A percentile compares a stretch with the other conserved stretches of the same genome.
Evolutionary conservation across 2,113 vertebrate species (phyloP).

Genomic region (Leptobrachium ailaonicum): DNA sequence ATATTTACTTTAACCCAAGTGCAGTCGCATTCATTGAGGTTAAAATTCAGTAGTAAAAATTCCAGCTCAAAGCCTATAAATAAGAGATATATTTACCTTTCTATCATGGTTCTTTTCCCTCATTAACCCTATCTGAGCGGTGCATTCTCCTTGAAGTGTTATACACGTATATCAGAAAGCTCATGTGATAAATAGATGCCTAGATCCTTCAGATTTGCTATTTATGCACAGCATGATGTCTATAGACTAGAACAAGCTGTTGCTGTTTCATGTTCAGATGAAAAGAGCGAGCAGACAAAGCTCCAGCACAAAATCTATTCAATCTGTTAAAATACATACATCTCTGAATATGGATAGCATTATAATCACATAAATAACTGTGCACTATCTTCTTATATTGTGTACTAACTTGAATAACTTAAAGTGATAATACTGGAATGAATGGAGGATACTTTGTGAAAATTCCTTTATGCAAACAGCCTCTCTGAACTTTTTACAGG

Average conservation of each 20-base stretch:
- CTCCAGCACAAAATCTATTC: not conserved
- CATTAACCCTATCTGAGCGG: not conserved
- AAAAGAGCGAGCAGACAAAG: not conserved
- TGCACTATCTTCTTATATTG: too few relatives aligned
- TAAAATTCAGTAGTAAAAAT: too few relatives aligned
- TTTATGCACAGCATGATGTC: not conserved
- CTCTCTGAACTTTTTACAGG: too few relatives aligned
- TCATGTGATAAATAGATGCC: not conserved
- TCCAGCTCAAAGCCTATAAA: not conserved
- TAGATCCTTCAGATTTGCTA: not conserved
- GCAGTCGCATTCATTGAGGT: too few relatives aligned
- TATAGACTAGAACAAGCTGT: not conserved
- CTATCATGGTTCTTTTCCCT: not conserved
- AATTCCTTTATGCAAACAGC: too few relatives aligned
- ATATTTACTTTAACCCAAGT: too few relatives aligned
- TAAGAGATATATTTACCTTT: not conserved
- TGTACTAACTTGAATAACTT: too few relatives aligned
- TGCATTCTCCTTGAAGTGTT: not conserved
- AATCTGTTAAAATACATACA: not conserved
- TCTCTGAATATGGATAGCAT: not conserved
- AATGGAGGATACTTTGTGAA: too few relatives aligned
- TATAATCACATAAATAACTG: too few relatives aligned
- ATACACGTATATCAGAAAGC: not conserved
- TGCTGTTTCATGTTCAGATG: constrained; percentile 3
- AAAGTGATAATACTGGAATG: too few relatives aligned